Percentiles rank a stretch among this genome's conserved stretches.
phyloP scores from a whole-genome alignment of 92 coral and sea anemone genomes.

The Muricea muricata region DNA sequence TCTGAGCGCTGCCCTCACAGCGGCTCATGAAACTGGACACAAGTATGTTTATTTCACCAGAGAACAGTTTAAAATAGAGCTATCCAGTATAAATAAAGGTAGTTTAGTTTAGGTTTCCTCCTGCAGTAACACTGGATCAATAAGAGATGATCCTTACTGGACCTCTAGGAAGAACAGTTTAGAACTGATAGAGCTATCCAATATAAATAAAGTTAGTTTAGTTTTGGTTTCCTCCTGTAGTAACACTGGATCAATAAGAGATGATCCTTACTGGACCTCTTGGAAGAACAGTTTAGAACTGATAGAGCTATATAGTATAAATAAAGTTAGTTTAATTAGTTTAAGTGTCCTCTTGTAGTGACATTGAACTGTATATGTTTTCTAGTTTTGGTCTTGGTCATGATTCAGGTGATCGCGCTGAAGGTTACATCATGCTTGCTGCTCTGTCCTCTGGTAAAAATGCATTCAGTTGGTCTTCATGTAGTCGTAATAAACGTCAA shows the following conservation, averaged over 20 bases:
- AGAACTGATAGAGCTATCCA: no score
- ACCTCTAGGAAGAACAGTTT: no score
- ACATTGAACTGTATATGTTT: no score
- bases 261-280: background rate
- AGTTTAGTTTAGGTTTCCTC: no score
- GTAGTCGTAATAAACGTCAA: slow-evolving; percentile 57
- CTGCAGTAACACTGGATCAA: no score
- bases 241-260: background rate
- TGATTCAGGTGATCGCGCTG: slow-evolving; percentile 68
- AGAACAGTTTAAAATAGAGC: background rate
- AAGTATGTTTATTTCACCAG: slow-evolving; percentile 82
- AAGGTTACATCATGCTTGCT: slow-evolving; percentile 79
- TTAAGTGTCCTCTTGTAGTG: background rate
- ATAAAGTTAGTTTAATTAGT: background rate
- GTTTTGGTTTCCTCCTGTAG: no score
- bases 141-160: no score
- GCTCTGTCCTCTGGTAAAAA: slow-evolving; percentile 63
- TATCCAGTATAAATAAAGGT: no score
- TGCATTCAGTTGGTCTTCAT: slow-evolving; percentile 82
- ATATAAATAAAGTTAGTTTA: no score
- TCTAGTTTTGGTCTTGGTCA: slow-evolving; percentile 73
- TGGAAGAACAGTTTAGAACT: background rate
- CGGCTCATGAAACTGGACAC: slow-evolving; percentile 92
- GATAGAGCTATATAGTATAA: no score
- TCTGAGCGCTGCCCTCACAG: slow-evolving; percentile 72